Base-by-base conservation (phyloP, 1,140 invertebrate genomes). In the Eriocheir sinensis region DNA sequence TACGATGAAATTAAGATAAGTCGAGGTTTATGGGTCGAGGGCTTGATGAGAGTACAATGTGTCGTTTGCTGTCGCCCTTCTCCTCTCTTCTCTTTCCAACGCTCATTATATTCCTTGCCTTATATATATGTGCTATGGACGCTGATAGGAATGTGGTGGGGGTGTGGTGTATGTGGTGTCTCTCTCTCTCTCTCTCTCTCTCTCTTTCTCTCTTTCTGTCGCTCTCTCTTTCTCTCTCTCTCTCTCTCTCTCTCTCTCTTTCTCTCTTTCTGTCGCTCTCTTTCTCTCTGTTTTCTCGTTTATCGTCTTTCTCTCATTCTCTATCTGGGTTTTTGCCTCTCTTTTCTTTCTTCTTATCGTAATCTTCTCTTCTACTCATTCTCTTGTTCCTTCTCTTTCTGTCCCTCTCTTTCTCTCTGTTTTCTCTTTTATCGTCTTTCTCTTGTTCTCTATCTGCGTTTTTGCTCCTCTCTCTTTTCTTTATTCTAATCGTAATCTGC, bases 1-100 rank as follows among this genome's bases (percentile, higher is more conserved):
- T n/a, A 72, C 27, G 60, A 72, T 72, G 60, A 72, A 72, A 72
- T 72, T 72, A 72, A 72, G 60, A 72, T 72, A n/a, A 72, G 60
- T 72, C n/a, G 12, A 4, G n/a, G 60, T 72, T 72, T 72, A 72
- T 72, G 60, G n/a, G 60, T 72, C 60, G 27, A 72, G 60, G n/a
- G 21, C 21, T 72, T 72, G 60, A 72, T 72, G 27, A 72, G n/a
- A 72, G 60, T 72, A 72, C n/a, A 72, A n/a, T 72, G 27, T 72
- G 60, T n/a, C n/a, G 27, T 2, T 1, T 72, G 0, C n/a, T 72
- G 27, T 72, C 21, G n/a, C n/a, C 8, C 27, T 72, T 72, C 60
- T 72, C 60, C 60, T n/a, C 27, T 72, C n/a, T n/a, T n/a, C 60
- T 12, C 48, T 21, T 72, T 72, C 60, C n/a, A n/a, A n/a, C n/a